Base-by-base conservation (phyloP, 2,797 vertebrate genomes). In the Ctenochaetus hawaiiensis region DNA sequence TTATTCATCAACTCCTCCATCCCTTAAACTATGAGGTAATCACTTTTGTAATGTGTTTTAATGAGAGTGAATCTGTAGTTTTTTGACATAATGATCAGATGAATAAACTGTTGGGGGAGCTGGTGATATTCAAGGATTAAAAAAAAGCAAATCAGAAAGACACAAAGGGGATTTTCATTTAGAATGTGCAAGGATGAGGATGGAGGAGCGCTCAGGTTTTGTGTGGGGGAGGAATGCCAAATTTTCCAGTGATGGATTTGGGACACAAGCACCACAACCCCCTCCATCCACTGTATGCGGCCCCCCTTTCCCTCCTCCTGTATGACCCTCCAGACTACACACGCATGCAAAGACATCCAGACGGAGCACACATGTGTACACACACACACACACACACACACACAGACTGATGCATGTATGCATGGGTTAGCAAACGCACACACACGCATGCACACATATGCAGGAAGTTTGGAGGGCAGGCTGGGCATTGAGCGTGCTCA, bases 171-270 rank as follows among this genome's bases (percentile, higher is more conserved):
- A 45, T 84, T 84, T 53, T 41, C 64, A 57, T 80, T 70, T 47
- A 74, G 48, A 34, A 6, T 0, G 5, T 61, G 60, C 18, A 1
- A 30, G 52, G 51, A 63, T 61, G 67, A 76, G 47, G 43, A 61
- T 51, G 17, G 59, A 48, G 47, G 53, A 72, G 74, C 5, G 1
- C 44, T 72, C n/a, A 1, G 17, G 59, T 73, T 65, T 65, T 0
- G 41, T 57, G 65, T 77, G 76, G 74, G 77, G 82, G 87, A 61
- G 47, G 18, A 84, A 71, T 37, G 69, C 73, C 86, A 88, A 77
- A 88, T 80, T 86, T 88, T 81, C 75, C 74, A 43, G 49, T 62
- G 59, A 58, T 80, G 73, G 68, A 90, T 89, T 88, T 85, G 44
- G 87, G 77, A 64, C 87, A 89, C 77, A 68, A 67, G 49, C 69